phyloP scores from a whole-genome alignment of 2,113 vertebrate genomes.

The Xiphias gladius region DNA sequence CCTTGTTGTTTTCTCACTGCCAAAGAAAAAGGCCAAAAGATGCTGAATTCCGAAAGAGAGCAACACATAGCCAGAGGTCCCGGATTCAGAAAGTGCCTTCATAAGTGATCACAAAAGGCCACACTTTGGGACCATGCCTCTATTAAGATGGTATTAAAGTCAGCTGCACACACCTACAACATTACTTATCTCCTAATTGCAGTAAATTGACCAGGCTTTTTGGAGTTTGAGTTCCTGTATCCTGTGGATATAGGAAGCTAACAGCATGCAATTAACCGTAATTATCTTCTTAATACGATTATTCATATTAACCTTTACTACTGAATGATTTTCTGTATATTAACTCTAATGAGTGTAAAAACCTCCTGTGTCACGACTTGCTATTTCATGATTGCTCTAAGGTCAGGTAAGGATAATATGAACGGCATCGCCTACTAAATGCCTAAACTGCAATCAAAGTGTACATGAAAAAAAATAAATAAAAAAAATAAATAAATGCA shows the following conservation, averaged over 20 bases:
- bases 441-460: not conserved
- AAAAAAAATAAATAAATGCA: not conserved
- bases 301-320: not conserved
- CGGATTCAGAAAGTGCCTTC: not conserved
- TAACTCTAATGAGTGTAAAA: constrained; percentile 12
- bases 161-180: not conserved
- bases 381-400: not conserved
- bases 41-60: not conserved
- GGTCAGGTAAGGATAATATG: not conserved
- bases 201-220: not conserved
- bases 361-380: not conserved
- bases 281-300: constrained; percentile 6
- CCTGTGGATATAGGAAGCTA: not conserved
- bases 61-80: not conserved
- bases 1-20: not conserved
- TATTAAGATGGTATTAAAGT: constrained; percentile 11
- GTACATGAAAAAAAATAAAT: not conserved
- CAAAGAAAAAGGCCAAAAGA: not conserved
- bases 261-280: not conserved
- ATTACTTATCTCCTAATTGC: constrained; percentile 5
- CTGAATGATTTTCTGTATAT: not conserved
- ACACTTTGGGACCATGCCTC: not conserved
- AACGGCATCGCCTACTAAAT: not conserved
- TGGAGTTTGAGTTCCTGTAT: too few relatives aligned
- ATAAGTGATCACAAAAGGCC: constrained; percentile 19